Evolutionary conservation across 2,113 vertebrate species (phyloP).

Genomic region (Tonatia bakeri): DNA sequence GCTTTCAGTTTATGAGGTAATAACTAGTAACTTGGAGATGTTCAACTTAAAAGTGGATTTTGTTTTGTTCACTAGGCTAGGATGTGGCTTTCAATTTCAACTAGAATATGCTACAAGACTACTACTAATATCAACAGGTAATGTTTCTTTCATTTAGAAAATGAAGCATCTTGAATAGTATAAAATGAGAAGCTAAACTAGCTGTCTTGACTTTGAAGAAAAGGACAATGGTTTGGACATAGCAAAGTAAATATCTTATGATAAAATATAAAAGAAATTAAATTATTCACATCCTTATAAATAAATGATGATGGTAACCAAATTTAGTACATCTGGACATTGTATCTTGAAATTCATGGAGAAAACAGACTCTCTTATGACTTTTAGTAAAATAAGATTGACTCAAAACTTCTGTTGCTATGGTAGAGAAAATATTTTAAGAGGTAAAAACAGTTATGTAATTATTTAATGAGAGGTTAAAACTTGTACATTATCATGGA

Average conservation of each 20-base stretch:
- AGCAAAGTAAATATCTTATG: background rate
- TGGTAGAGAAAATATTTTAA: conserved; percentile 39
- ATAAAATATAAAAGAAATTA: background rate
- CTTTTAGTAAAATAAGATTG: background rate
- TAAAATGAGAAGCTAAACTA: background rate
- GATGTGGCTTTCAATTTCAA: background rate
- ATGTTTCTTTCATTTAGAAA: background rate
- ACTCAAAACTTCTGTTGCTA: background rate
- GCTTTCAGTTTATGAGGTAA: background rate
- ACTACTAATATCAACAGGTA: background rate
- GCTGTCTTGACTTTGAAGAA: background rate
- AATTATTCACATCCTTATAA: background rate
- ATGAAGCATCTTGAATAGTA: background rate
- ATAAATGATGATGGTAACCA: background rate
- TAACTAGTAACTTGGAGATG: background rate
- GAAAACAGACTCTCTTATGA: background rate
- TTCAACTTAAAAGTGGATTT: background rate
- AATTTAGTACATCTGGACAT: background rate
- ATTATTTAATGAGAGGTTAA: background rate
- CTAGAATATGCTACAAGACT: background rate
- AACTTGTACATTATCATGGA: background rate
- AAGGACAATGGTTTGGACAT: background rate
- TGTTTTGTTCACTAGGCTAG: background rate
- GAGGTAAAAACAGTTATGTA: background rate
- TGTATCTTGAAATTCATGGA: background rate